phyloP scores from a whole-genome alignment of 2,113 vertebrate species.

The Brevimyrus niger region DNA sequence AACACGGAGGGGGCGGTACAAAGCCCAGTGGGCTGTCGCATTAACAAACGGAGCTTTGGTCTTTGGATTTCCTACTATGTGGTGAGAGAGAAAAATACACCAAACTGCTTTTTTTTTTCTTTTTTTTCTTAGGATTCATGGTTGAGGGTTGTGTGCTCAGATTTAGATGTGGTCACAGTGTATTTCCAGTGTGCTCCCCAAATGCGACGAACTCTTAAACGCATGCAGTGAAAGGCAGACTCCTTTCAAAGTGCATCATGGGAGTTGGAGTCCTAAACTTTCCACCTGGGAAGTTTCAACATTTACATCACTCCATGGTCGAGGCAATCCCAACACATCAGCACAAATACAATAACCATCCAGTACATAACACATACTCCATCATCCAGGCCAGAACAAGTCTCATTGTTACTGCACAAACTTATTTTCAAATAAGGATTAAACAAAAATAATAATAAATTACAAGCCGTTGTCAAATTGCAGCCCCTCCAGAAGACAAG shows the following conservation, averaged over 20 bases:
- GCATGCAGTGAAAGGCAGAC: not conserved
- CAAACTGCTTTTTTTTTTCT: not conserved
- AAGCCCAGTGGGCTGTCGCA: not conserved
- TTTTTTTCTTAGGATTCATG: not conserved
- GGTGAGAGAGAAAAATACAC: not conserved
- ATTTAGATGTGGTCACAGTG: not conserved
- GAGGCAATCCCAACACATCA: not conserved
- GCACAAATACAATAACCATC: not conserved
- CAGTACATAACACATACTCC: not conserved
- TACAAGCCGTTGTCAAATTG: constrained; percentile 27
- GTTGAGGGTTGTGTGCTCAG: not conserved
- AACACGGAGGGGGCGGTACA: constrained; percentile 9
- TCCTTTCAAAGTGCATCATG: constrained; percentile 8
- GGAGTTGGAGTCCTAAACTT: not conserved
- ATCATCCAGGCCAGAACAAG: not conserved
- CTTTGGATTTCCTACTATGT: not conserved
- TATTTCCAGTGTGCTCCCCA: not conserved
- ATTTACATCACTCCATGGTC: not conserved
- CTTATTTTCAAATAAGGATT: not conserved
- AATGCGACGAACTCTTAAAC: not conserved
- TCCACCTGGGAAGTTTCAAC: not conserved
- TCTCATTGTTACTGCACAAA: not conserved
- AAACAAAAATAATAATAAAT: not conserved
- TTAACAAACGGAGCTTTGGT: not conserved
- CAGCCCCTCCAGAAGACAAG: constrained; percentile 30